A percentile compares a stretch with the other conserved stretches of the same genome.
Conservation (phyloP, 2,797 vertebrate genomes). For the Pseudochromis fuscus region DNA sequence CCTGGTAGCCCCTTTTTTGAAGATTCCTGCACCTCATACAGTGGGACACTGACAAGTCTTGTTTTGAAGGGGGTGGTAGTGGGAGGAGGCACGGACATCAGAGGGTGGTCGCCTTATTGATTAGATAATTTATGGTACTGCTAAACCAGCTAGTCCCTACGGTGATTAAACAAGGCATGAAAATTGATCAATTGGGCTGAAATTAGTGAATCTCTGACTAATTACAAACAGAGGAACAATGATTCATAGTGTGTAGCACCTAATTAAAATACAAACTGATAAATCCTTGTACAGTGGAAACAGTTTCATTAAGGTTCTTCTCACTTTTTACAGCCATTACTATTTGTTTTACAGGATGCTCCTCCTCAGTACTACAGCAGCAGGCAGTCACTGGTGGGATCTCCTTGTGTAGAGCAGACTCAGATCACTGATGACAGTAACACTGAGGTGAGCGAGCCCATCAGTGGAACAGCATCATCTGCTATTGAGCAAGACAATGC, state of each 20-base stretch:
- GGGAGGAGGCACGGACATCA: constrained; percentile 70
- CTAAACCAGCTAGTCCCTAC: constrained; percentile 60
- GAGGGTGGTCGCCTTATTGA: constrained; percentile 80
- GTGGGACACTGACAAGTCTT: constrained; percentile 71
- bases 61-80: constrained; percentile 61
- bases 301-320: background rate
- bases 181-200: constrained; percentile 75
- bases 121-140: constrained; percentile 80
- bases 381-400: constrained; percentile 86
- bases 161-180: constrained; percentile 77
- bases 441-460: constrained; percentile 65
- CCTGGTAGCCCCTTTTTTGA: constrained; percentile 52
- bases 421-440: constrained; percentile 57
- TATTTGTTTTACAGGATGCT: constrained; percentile 74
- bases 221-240: constrained; percentile 37
- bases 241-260: background rate
- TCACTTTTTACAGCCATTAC: background rate
- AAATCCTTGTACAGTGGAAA: background rate
- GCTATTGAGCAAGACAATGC: constrained; percentile 4
- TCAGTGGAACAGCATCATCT: background rate
- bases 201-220: constrained; percentile 63
- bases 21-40: constrained; percentile 75
- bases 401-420: constrained; percentile 68
- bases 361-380: constrained; percentile 88
- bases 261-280: constrained; percentile 13